Evolutionary conservation across 64 coral and sea anemone species (phyloP), one percentile per base, ranked within the genome.

Genomic region (Pocillopora damicornis): DNA sequence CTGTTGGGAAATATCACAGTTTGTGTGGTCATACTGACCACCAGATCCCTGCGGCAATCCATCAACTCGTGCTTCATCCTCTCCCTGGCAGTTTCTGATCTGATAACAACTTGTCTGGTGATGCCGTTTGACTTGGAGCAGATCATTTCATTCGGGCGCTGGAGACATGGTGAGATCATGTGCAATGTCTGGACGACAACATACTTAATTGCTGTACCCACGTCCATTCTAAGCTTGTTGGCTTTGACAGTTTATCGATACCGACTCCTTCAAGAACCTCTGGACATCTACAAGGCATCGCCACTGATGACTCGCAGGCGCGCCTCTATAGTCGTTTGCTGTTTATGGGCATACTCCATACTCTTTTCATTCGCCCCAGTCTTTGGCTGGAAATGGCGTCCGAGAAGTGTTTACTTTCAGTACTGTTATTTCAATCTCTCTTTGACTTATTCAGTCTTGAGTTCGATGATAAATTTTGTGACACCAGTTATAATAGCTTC

Each of bases 231-330:
- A 2, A 77, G 59, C 34, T 25, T 88, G 7, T 59, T 88, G 34
- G 76, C 60, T 42, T 73, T 88, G n/a, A 88, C n/a, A 11, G 62
- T 88, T 25, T 26, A 88, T 20, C 75, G 87, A n/a, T 88, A 79
- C 60, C 35, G 62, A 20, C 64, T 60, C 59, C 87, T 88, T 2
- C 63, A 58, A 15, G 75, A 78, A 75, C 87, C 87, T 16, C 59
- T 88, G 15, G 58, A 79, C 59, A 14, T 15, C 16, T 79, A 65
- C 25, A 88, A 67, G 61, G 75, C 61, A 66, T 88, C 87, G 16
- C 87, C 87, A 12, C 76, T 88, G 35, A 77, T 88, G 75, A 88
- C 87, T 14, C 18, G 35, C 15, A 78, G 63, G 36, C 23, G 75
- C 34, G 61, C 75, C 18, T 10, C 67, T 14, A 6, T 37, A 5